A percentile compares a stretch with the other conserved stretches of the same genome.
Evolutionary conservation across 2,797 vertebrate species (phyloP).

Genomic region (Ibycter americanus): DNA sequence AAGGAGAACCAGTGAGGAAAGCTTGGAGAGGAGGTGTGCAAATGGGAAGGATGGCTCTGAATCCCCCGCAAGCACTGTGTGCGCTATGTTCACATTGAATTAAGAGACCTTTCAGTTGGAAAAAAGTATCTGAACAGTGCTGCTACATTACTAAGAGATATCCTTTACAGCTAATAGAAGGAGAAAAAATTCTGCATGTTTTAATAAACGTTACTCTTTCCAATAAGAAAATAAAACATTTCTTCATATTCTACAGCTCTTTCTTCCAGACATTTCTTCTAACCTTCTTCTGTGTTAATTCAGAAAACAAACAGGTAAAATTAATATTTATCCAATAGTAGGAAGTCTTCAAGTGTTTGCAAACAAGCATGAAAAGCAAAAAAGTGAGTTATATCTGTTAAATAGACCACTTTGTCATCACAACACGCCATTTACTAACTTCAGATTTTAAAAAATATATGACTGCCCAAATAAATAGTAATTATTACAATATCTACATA

Average conservation of each 20-base stretch:
- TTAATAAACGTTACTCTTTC: background rate
- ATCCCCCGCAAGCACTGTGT: background rate
- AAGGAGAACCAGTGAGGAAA: accelerated
- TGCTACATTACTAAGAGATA: background rate
- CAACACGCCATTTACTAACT: background rate
- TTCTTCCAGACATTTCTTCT: background rate
- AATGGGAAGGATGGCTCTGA: background rate
- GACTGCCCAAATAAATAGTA: background rate
- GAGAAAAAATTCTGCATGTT: background rate
- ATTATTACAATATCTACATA: background rate
- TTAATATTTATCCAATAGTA: background rate
- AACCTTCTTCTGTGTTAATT: background rate
- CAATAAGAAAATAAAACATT: background rate
- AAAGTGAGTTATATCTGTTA: background rate
- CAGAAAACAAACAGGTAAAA: background rate
- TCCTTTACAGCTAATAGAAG: background rate
- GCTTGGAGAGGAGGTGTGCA: background rate
- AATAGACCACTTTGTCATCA: background rate
- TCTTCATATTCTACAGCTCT: background rate
- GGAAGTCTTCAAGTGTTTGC: background rate
- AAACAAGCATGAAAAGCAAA: background rate
- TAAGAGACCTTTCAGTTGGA: background rate
- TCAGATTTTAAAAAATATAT: background rate
- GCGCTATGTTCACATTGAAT: background rate
- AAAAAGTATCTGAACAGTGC: background rate